A percentile compares a stretch with the other conserved stretches of the same genome.
phyloP scores from a whole-genome alignment of 2,888 invertebrate genomes.

The Melieria picta region DNA sequence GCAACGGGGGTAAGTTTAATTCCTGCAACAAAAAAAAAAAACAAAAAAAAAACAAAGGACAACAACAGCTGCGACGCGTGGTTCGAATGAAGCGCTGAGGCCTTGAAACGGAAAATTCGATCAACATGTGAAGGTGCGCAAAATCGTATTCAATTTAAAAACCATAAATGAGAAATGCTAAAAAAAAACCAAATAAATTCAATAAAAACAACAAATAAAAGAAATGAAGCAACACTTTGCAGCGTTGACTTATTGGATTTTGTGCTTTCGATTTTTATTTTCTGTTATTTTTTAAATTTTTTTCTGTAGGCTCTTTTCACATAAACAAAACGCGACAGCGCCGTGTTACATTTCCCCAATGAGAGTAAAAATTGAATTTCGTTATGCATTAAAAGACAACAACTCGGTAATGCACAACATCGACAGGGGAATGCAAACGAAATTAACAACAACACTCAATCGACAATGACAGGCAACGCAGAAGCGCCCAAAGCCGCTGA shows the following conservation, averaged over 20 bases:
- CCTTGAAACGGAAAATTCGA: background rate
- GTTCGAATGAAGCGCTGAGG: background rate
- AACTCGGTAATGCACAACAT: too few relatives aligned
- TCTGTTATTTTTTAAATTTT: too few relatives aligned
- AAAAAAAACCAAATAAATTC: background rate
- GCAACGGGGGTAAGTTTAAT: constrained; percentile 3
- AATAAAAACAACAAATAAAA: background rate
- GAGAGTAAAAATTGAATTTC: too few relatives aligned
- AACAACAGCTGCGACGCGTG: background rate
- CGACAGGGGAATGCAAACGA: too few relatives aligned
- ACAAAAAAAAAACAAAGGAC: background rate
- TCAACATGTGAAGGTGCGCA: constrained; percentile 38
- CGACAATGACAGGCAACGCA: too few relatives aligned
- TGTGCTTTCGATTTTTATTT: background rate
- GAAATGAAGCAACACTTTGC: background rate
- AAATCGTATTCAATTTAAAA: constrained; percentile 57
- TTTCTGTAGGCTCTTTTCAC: too few relatives aligned
- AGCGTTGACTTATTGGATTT: background rate
- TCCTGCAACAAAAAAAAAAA: background rate
- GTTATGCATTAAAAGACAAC: too few relatives aligned
- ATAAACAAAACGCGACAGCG: too few relatives aligned
- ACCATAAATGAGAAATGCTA: constrained; percentile 57
- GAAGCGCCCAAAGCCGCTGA: too few relatives aligned
- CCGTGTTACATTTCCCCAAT: too few relatives aligned
- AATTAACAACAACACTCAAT: too few relatives aligned